Evolutionary conservation across 1,140 invertebrate genomes (phyloP).

Genomic region (Drosophila simulans): DNA sequence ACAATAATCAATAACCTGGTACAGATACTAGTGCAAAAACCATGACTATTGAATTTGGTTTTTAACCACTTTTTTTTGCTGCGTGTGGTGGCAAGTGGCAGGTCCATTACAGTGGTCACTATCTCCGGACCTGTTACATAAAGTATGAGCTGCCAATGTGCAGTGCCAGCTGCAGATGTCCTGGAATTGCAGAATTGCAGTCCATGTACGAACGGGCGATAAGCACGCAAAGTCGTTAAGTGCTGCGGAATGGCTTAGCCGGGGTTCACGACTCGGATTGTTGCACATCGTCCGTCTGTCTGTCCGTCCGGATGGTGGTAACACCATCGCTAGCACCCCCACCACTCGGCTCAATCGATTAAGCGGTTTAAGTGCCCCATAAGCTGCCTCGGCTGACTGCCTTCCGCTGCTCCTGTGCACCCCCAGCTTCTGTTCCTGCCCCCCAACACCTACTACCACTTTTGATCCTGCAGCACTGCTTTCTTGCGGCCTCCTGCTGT

Average conservation of each 20-base stretch:
- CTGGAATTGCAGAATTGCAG: slow-evolving; percentile 29
- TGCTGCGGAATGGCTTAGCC: slow-evolving; percentile 58
- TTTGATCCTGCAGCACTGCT: not conserved
- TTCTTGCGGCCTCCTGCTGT: slow-evolving; percentile 23
- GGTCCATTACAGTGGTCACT: slow-evolving; percentile 37
- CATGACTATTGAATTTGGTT: not conserved
- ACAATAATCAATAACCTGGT: no score
- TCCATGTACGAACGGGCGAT: slow-evolving; percentile 23
- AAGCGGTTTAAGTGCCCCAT: slow-evolving; percentile 71
- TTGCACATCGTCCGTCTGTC: slow-evolving; percentile 40
- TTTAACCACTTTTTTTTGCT: not conserved
- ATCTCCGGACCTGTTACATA: slow-evolving; percentile 50
- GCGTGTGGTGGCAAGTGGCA: slow-evolving; percentile 16
- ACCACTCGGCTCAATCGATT: slow-evolving; percentile 52
- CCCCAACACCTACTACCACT: not conserved
- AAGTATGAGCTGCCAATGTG: slow-evolving; percentile 47
- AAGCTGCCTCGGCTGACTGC: slow-evolving; percentile 43
- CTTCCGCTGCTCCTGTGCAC: not conserved
- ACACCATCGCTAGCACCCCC: not conserved
- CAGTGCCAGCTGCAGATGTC: slow-evolving; percentile 59
- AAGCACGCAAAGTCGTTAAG: slow-evolving; percentile 67
- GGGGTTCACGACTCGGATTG: slow-evolving; percentile 26
- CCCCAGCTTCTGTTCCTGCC: no score
- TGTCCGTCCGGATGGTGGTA: not conserved
- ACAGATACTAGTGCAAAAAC: no score